Evolutionary conservation across 2,113 vertebrate genomes (phyloP), one percentile per base, ranked within the genome.

Genomic region (Cercopithecus mona): DNA sequence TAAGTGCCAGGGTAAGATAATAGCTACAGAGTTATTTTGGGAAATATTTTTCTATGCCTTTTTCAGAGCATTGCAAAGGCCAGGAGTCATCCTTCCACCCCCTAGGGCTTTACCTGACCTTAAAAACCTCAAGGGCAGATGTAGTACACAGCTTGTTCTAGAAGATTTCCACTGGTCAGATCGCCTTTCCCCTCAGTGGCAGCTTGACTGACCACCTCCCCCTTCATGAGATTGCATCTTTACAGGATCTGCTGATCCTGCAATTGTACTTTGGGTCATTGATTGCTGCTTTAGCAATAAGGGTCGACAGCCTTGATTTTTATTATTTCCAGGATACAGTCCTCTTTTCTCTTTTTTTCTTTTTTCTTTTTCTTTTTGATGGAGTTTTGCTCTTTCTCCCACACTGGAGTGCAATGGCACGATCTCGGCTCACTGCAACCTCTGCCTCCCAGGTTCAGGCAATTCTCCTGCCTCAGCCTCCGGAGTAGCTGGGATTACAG

Each of bases 11-110:
- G 5, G 9, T 84, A 94, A 96, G 92, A 59, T 68, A 61, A 90
- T 70, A 96, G 84, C 93, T 85, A 84, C 4, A 1, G 81, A 96
- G 84, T 97, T 97, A 97, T 98, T 98, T 95, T 91, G 68, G 93
- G 85, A 95, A 96, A 79, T 94, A 64, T 64, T 64, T 93, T 94
- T 93, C 35, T 45, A 76, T 89, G 52, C 52, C 35, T 82, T 90
- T 96, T 84, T 76, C 73, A 92, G 50, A 96, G 64, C 20, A 11
- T 52, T 93, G 90, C 89, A 88, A 87, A 8, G 18, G 64, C 92
- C 64, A 90, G 48, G 52, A 75, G 75, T 76, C 45, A 52, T 38
- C 40, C 35, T 35, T 10, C 64, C 12, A 25, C 45, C 88, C 18
- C 2, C 80, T 57, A 88, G 48, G 20, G 59, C 88, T 96, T 93